These are phyloP conservation scores for Pterocles burchelli DNA, from an alignment of 2,113 vertebrate species.

Conservation along the genomic window DNA sequence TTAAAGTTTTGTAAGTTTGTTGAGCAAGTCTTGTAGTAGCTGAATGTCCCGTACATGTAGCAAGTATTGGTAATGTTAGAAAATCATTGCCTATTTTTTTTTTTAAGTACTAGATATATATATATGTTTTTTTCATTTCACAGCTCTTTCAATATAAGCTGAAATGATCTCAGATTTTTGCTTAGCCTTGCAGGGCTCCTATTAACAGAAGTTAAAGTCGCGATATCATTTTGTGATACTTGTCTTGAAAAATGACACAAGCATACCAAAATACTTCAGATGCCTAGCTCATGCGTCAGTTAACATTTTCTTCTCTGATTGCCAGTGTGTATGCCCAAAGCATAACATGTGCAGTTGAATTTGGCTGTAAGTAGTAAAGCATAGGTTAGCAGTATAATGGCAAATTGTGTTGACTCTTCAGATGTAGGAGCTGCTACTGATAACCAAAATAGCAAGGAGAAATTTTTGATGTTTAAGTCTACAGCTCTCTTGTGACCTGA, in stretches of 20 bases:
- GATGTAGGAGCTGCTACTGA: neutral
- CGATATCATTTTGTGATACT: neutral
- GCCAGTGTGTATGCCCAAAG: neutral
- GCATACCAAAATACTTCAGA: neutral
- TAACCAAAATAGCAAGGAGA: neutral
- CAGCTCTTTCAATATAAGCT: neutral
- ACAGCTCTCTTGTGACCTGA: neutral
- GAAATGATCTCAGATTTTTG: neutral
- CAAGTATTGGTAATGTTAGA: neutral
- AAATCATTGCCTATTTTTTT: neutral
- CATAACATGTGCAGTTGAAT: rapidly evolving
- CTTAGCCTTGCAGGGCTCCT: neutral
- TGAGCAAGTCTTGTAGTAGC: neutral
- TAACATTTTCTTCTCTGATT: neutral
- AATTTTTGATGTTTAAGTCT: neutral
- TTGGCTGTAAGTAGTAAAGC: neutral
- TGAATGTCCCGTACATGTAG: neutral
- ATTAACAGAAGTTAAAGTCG: neutral
- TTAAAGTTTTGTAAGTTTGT: neutral
- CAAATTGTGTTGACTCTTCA: neutral
- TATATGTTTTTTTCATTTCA: neutral
- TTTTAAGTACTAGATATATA: neutral
- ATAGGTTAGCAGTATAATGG: neutral
- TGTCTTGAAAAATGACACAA: neutral
- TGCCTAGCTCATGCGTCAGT: neutral